phyloP scores from a whole-genome alignment of 23 tunicate genomes.

The Styela clava region DNA sequence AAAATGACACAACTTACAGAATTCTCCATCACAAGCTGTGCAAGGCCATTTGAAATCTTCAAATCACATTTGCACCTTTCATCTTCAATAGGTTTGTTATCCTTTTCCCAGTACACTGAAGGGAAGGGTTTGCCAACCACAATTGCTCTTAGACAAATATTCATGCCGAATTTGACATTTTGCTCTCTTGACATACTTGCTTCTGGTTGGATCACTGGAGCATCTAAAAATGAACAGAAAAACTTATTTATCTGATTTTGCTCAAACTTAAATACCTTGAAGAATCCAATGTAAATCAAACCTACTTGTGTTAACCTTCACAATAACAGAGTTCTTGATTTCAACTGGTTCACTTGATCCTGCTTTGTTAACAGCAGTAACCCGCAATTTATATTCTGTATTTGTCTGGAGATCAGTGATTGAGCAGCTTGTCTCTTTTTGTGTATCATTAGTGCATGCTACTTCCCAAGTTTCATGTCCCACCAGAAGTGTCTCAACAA shows the following conservation, averaged over 20 bases:
- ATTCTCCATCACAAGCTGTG: not conserved
- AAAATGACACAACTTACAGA: no score
- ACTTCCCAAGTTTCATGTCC: conserved; percentile 90
- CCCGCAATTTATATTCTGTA: conserved; percentile 35
- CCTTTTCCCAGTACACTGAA: conserved; percentile 22
- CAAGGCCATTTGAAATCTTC: not conserved
- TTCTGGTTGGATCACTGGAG: conserved; percentile 31
- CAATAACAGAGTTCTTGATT: conserved; percentile 22
- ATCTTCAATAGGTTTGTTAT: conserved; percentile 20
- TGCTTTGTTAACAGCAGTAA: conserved; percentile 60
- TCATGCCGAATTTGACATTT: conserved; percentile 47
- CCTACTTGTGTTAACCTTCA: conserved; percentile 17
- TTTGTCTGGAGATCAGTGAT: conserved; percentile 46
- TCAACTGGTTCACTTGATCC: conserved; percentile 42
- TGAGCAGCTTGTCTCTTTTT: conserved; percentile 61
- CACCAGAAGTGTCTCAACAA: conserved; percentile 77
- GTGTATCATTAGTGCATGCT: conserved; percentile 81
- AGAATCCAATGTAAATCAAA: not conserved
- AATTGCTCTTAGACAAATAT: conserved; percentile 29
- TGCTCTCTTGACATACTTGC: conserved; percentile 39
- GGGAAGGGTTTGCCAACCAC: conserved; percentile 44
- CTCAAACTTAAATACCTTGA: not conserved
- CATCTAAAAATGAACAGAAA: conserved; percentile 6
- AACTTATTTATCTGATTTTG: no score
- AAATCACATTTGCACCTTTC: not conserved